Percentiles rank a stretch among this genome's conserved stretches.
Evolutionary conservation across 2,797 vertebrate species (phyloP).

Genomic region (Pteronotus mesoamericanus): DNA sequence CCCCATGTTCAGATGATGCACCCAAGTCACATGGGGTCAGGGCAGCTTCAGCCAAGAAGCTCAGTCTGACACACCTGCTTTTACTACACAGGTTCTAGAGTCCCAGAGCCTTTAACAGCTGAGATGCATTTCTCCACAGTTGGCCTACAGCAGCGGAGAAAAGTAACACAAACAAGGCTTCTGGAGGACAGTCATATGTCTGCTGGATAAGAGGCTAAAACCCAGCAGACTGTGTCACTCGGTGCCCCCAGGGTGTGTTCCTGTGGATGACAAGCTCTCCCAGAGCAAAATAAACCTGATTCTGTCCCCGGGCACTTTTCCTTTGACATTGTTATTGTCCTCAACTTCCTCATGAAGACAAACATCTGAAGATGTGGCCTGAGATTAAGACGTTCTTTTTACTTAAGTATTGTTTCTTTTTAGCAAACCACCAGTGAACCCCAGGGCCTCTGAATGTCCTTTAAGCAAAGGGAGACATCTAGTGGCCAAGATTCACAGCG

Average conservation of each 20-base stretch:
- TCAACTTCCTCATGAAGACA: background rate
- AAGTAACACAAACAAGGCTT: background rate
- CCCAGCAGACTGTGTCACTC: background rate
- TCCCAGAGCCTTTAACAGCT: background rate
- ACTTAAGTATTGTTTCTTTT: background rate
- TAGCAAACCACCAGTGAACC: background rate
- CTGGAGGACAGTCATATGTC: background rate
- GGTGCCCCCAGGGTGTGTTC: background rate
- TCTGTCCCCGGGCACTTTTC: background rate
- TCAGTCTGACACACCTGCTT: background rate
- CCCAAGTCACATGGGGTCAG: background rate
- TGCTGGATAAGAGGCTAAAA: background rate
- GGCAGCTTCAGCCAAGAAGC: background rate
- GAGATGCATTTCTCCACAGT: background rate
- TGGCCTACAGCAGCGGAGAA: background rate
- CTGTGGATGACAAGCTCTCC: background rate
- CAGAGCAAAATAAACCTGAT: background rate
- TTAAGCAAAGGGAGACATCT: constrained; percentile 64
- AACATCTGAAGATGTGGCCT: constrained; percentile 18
- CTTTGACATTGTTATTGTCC: background rate
- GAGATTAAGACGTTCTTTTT: constrained; percentile 18
- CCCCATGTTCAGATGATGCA: accelerated
- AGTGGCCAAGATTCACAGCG: constrained; percentile 23
- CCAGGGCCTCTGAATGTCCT: background rate
- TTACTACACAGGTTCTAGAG: background rate